Evolutionary conservation across 2,113 vertebrate species (phyloP), one percentile per base, ranked within the genome.

Genomic region (Megaceryle maxima): DNA sequence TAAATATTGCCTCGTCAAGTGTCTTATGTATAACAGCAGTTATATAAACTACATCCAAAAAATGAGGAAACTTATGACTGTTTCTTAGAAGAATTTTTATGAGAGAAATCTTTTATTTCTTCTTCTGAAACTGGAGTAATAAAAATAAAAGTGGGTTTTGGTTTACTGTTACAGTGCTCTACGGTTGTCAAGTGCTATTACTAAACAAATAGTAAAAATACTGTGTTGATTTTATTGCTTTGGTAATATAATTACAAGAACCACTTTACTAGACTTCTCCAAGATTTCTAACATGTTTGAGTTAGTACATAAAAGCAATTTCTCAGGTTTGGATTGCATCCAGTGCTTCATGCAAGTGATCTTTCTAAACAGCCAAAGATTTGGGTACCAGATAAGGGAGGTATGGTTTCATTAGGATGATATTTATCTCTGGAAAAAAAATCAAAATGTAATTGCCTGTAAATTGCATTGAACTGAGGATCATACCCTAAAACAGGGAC

Each of bases 131-230:
- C 60, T 76, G 66, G 9, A 76, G 50, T 82, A 91, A 53, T 96
- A 90, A 92, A 93, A 94, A 46, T 72, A 2, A 60, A 86, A 94
- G 91, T 94, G 63, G 55, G 76, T 91, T 96, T 96, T 66, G 69
- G 69, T 87, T 94, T 94, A 46, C 48, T 94, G 59, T 83, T 87
- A 22, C 55, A 37, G 37, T 60, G 75, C 68, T 92, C 31, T 95
- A 1, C 67, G 69, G 33, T 16, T 95, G 59, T 95, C 72, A 87
- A 91, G 82, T 67, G 57, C 53, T 88, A 18, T 89, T 91, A 76
- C 44, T 87, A 94, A 96, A 91, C 73, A 94, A 92, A 92, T 53
- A 91, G 44, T 91, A 87, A 93, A 94, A 94, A 75, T 78, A 87
- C 8, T 72, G 29, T 55, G 63, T 81, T 68, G 86, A 85, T 94